These are phyloP conservation scores for Mallotus villosus DNA, from an alignment of 2,797 vertebrate species.

Conservation along the genomic window DNA sequence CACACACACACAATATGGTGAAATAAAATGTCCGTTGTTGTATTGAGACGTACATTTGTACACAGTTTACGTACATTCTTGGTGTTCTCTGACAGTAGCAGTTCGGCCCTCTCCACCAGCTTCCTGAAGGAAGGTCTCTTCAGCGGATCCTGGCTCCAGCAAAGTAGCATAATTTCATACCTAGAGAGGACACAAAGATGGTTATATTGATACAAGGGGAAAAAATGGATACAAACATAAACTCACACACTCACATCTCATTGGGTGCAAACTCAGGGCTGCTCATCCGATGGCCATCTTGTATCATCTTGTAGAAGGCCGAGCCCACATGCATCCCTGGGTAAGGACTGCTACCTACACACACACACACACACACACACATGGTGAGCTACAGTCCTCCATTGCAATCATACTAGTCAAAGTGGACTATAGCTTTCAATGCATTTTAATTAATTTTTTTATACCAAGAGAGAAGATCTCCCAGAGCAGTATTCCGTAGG, in stretches of 20 bases:
- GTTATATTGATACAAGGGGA: background rate
- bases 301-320: slow-evolving; percentile 95
- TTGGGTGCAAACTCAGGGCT: slow-evolving; percentile 86
- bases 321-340: slow-evolving; percentile 94
- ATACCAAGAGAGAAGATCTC: slow-evolving; percentile 96
- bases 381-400: background rate
- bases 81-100: slow-evolving; percentile 88
- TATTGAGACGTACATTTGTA: background rate
- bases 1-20: background rate
- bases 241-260: slow-evolving; percentile 80
- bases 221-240: background rate
- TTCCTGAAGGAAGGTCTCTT: slow-evolving; percentile 93
- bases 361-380: slow-evolving; percentile 38
- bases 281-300: slow-evolving; percentile 93
- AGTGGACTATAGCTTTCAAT: no score
- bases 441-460: background rate
- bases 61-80: slow-evolving; percentile 78
- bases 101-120: slow-evolving; percentile 89
- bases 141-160: slow-evolving; percentile 91
- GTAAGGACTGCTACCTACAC: slow-evolving; percentile 91
- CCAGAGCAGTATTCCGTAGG: slow-evolving; percentile 95
- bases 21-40: background rate
- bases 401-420: background rate
- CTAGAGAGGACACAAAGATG: slow-evolving; percentile 62
- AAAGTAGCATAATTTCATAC: slow-evolving; percentile 93